Evolutionary conservation across 30 jellyfish, hydroid and myxozoan genomes (phyloP).

Genomic region (Phacellophora camtschatica): DNA sequence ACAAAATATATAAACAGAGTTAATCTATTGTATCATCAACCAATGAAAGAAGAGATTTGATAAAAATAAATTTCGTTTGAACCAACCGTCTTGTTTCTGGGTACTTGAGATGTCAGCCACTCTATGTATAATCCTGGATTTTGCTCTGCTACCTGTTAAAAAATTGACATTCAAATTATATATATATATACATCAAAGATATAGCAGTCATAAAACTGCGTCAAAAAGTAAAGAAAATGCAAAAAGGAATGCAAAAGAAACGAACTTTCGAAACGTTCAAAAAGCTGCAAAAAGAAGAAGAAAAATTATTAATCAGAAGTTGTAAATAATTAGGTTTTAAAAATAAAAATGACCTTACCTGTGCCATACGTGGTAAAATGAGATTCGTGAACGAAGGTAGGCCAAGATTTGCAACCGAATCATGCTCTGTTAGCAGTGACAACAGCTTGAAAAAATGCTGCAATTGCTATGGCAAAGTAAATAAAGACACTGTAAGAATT

Average conservation of each 20-base stretch:
- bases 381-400: conserved; percentile 83
- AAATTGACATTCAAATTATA: too few relatives aligned
- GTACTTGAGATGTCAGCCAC: conserved; percentile 96
- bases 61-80: background rate
- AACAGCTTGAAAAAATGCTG: conserved; percentile 89
- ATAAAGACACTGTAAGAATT: too few relatives aligned
- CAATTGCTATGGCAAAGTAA: too few relatives aligned
- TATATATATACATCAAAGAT: too few relatives aligned
- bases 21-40: too few relatives aligned
- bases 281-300: background rate
- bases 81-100: conserved; percentile 82
- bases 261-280: background rate
- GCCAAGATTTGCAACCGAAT: conserved; percentile 79
- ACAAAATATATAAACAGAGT: too few relatives aligned
- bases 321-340: background rate
- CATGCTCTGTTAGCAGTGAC: conserved; percentile 83
- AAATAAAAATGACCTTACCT: conserved; percentile 29
- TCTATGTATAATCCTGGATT: conserved; percentile 90
- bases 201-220: too few relatives aligned
- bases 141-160: conserved; percentile 90
- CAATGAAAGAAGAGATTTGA: too few relatives aligned
- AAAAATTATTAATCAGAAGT: background rate
- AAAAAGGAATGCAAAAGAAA: too few relatives aligned
- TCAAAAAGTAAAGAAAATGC: too few relatives aligned
- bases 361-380: conserved; percentile 81